These are phyloP conservation scores for Sminthurides aquaticus DNA, from an alignment of 2,888 invertebrate species.

Conservation along the genomic window DNA sequence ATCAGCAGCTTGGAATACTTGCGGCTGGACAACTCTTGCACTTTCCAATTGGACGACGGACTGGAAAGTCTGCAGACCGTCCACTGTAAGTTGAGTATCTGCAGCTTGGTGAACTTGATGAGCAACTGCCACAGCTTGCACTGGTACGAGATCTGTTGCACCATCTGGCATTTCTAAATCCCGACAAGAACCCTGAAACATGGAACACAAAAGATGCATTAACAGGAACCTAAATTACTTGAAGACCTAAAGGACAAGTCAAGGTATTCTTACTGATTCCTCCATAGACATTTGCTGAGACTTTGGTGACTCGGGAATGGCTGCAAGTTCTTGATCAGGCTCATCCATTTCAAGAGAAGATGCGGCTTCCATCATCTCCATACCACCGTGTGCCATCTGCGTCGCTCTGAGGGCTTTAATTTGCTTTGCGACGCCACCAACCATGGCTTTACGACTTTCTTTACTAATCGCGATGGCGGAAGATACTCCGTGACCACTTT, in stretches of 20 bases:
- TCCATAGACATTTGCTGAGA: constrained; percentile 42
- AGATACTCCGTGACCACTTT: constrained; percentile 27
- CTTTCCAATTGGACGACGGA: constrained; percentile 31
- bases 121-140: constrained; percentile 27
- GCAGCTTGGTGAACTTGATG: constrained; percentile 20
- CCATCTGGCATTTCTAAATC: constrained; percentile 47
- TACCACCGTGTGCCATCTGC: constrained; percentile 6
- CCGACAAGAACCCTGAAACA: constrained; percentile 59
- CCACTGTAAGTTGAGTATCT: constrained; percentile 30
- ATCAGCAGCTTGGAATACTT: neutral
- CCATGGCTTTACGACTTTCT: neutral
- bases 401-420: neutral
- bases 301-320: constrained; percentile 72
- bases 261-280: constrained; percentile 25
- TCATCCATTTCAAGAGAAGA: constrained; percentile 64
- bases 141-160: constrained; percentile 33
- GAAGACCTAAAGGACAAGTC: too few species aligned
- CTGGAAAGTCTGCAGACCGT: constrained; percentile 34
- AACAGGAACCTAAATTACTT: too few species aligned
- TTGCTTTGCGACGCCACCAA: neutral
- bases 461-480: constrained; percentile 21
- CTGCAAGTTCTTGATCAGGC: constrained; percentile 78
- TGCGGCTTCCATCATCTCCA: constrained; percentile 9
- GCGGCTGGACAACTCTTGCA: constrained; percentile 31
- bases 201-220: too few species aligned